Conservation (phyloP, 2,888 invertebrate species). For the Luperina nickerlii region DNA sequence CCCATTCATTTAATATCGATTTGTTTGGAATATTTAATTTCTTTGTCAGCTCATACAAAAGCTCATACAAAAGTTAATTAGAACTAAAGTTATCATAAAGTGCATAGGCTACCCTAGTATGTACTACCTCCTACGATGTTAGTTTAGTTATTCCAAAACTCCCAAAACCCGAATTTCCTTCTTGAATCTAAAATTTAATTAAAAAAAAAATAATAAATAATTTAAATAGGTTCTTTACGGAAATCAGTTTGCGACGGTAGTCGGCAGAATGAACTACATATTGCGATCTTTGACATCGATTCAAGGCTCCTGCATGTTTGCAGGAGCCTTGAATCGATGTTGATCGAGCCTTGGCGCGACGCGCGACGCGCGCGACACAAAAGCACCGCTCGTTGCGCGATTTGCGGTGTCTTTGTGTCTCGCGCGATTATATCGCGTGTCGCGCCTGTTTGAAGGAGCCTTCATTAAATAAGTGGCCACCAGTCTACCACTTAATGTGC, state of each 20-base stretch:
- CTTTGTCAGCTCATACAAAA: no score
- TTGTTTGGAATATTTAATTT: not conserved
- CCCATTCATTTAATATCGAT: constrained; percentile 18
- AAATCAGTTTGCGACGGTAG: not conserved
- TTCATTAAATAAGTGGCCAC: constrained; percentile 16
- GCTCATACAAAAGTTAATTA: not conserved
- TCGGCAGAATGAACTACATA: constrained; percentile 26
- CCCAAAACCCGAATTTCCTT: not conserved
- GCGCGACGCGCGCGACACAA: no score
- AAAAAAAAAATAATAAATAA: no score
- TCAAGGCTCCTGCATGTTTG: not conserved
- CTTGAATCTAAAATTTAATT: not conserved
- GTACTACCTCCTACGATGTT: not conserved
- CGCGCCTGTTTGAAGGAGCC: no score
- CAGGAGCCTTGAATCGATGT: no score
- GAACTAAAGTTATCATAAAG: not conserved
- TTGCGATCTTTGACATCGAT: constrained; percentile 33
- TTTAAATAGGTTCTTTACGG: constrained; percentile 3
- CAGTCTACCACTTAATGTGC: not conserved
- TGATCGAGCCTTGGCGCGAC: no score
- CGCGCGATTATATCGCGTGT: no score
- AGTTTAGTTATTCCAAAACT: not conserved
- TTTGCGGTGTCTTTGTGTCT: no score
- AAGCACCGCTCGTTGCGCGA: no score
- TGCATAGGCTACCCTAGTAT: no score